Conservation (phyloP, 2,113 vertebrate species). For the Gulo gulo region DNA sequence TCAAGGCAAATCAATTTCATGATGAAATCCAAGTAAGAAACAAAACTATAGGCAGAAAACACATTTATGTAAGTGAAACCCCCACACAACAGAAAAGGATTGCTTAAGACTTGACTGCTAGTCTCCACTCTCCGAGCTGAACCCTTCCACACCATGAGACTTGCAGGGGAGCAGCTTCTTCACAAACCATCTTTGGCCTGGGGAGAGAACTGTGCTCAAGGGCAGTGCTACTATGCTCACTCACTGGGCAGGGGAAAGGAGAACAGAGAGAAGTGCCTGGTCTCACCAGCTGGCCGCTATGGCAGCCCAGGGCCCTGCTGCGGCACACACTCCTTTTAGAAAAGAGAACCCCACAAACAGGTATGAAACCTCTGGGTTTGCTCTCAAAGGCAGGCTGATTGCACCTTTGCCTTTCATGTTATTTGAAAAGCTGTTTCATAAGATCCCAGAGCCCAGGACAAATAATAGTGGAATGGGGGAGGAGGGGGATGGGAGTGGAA, state of each 20-base stretch:
- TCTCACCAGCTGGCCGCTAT: background rate
- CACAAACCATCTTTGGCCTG: constrained; percentile 70
- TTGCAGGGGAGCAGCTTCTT: constrained; percentile 62
- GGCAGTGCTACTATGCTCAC: constrained; percentile 18
- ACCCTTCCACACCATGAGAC: constrained; percentile 70
- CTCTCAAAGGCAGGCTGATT: background rate
- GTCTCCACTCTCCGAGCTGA: constrained; percentile 80
- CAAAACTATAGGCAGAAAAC: constrained; percentile 69
- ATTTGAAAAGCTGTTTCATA: background rate
- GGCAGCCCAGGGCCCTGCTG: constrained; percentile 7
- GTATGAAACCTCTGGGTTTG: background rate
- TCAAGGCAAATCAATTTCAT: constrained; percentile 72
- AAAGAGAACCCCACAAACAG: background rate
- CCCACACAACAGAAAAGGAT: constrained; percentile 69
- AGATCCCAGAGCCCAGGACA: constrained; percentile 14
- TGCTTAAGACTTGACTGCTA: constrained; percentile 80
- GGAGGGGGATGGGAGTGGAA: background rate
- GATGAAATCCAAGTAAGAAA: constrained; percentile 31
- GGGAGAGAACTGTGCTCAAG: constrained; percentile 74
- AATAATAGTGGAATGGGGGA: background rate
- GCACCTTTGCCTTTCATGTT: background rate
- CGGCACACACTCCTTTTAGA: background rate
- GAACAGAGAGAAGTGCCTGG: background rate
- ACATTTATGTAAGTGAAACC: constrained; percentile 63
- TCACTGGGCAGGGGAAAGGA: background rate